phyloP scores from a whole-genome alignment of 2,113 vertebrate species.

The Marcusenius ussheri region DNA sequence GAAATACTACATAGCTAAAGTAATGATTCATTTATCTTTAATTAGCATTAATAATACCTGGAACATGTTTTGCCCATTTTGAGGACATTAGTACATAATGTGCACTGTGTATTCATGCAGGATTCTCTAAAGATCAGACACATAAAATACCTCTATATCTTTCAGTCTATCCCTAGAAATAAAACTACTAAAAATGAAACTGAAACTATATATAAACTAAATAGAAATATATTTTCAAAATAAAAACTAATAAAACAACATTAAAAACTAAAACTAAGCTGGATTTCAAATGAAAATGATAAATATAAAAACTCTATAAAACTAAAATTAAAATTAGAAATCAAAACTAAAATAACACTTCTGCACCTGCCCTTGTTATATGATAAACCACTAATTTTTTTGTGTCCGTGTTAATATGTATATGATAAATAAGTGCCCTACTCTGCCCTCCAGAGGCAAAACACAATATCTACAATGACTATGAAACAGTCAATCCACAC shows the following conservation, averaged over 20 bases:
- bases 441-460: neutral
- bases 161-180: neutral
- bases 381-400: no score
- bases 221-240: no score
- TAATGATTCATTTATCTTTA: neutral
- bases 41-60: neutral
- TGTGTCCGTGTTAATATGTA: neutral
- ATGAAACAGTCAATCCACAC: neutral
- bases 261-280: neutral
- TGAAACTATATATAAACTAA: no score
- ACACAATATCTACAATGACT: neutral
- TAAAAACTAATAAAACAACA: no score
- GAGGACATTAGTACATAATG: neutral
- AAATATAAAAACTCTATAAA: neutral
- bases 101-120: neutral
- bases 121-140: neutral
- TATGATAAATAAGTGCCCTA: neutral
- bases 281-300: neutral
- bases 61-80: neutral
- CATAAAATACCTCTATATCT: neutral
- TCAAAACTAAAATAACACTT: no score
- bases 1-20: neutral
- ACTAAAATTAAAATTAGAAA: no score
- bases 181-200: neutral
- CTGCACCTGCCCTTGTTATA: neutral